These are phyloP conservation scores for Coreoperca whiteheadi DNA, from an alignment of 2,113 vertebrate genomes.

Conservation along the genomic window DNA sequence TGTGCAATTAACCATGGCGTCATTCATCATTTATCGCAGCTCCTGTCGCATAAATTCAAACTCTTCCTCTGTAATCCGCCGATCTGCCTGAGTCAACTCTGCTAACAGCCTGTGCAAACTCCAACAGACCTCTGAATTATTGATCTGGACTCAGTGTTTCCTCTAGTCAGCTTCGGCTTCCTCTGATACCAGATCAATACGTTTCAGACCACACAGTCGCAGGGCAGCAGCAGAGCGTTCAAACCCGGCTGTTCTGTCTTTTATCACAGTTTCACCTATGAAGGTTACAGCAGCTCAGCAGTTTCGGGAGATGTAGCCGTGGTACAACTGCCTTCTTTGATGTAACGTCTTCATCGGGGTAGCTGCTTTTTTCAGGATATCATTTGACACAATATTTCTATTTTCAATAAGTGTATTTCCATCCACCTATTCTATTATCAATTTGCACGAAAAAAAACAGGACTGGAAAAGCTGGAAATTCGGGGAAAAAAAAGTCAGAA, in stretches of 20 bases:
- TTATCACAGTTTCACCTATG: not conserved
- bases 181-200: slow-evolving; percentile 41
- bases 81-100: slow-evolving; percentile 36
- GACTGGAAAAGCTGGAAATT: no score
- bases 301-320: not conserved
- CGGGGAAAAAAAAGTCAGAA: no score
- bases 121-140: slow-evolving; percentile 36
- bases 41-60: slow-evolving; percentile 35
- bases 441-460: not conserved
- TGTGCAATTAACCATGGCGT: slow-evolving; percentile 32
- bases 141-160: slow-evolving; percentile 38
- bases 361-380: not conserved
- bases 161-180: slow-evolving; percentile 25
- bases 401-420: not conserved
- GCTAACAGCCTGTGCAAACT: slow-evolving; percentile 35
- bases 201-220: slow-evolving; percentile 12
- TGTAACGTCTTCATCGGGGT: not conserved
- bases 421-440: not conserved
- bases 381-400: not conserved
- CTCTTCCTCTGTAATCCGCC: slow-evolving; percentile 18
- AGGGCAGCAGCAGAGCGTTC: not conserved
- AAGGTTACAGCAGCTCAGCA: not conserved
- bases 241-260: slow-evolving; percentile 2
- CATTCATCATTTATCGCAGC: slow-evolving; percentile 50
- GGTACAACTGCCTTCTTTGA: not conserved